These are phyloP conservation scores for Trachemys scripta DNA, from an alignment of 2,113 vertebrate genomes.

Conservation along the genomic window DNA sequence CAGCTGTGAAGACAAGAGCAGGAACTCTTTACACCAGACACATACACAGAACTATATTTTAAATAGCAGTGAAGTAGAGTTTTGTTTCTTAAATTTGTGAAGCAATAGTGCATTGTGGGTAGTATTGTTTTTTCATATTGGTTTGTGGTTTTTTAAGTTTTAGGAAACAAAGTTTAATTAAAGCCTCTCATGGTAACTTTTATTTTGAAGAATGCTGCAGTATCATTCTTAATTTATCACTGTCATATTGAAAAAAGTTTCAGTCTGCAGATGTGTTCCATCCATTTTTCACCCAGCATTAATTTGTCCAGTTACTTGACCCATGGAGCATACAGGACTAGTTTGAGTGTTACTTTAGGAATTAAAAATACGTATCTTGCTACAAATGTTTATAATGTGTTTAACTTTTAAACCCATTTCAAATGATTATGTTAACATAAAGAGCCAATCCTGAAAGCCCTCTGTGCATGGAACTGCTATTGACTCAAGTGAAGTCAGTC, in stretches of 20 bases:
- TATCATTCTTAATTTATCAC: background rate
- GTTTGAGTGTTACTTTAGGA: background rate
- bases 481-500: background rate
- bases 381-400: background rate
- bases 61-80: background rate
- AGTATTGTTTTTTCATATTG: background rate
- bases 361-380: background rate
- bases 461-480: background rate
- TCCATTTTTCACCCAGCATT: background rate
- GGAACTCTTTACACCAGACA: background rate
- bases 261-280: background rate
- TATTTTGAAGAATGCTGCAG: background rate
- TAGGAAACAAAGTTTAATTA: background rate
- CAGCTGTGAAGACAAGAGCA: background rate
- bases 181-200: background rate
- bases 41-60: background rate
- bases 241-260: background rate
- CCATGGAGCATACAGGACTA: background rate
- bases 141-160: background rate
- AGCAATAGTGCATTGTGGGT: background rate
- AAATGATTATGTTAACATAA: background rate
- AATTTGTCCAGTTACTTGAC: background rate
- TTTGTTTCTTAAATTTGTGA: background rate
- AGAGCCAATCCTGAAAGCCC: background rate
- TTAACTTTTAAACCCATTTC: background rate